Conservation (phyloP, 2,888 invertebrate genomes). For the Parnassius apollo region DNA sequence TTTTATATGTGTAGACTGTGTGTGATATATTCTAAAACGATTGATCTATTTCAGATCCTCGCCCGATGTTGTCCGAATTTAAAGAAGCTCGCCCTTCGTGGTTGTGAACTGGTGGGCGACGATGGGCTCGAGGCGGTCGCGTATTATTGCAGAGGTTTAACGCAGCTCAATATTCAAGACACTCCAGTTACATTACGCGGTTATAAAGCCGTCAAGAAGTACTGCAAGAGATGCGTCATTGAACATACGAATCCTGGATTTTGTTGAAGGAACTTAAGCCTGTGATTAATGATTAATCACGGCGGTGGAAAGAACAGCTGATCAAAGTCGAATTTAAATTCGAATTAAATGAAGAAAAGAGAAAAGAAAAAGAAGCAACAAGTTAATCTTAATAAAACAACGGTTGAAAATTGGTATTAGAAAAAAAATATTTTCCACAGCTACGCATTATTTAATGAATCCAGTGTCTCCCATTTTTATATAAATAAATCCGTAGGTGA, state of each 20-base stretch:
- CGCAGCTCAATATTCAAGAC: constrained; percentile 96
- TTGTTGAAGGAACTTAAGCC: constrained; percentile 77
- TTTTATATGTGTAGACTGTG: too few species aligned
- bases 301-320: too few species aligned
- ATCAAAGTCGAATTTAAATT: too few species aligned
- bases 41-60: constrained; percentile 83
- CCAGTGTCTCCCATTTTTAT: too few species aligned
- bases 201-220: constrained; percentile 94
- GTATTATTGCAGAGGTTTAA: constrained; percentile 93
- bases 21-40: too few species aligned
- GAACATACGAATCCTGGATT: constrained; percentile 98
- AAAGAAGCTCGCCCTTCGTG: constrained; percentile 93
- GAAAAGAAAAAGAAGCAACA: too few species aligned
- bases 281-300: neutral
- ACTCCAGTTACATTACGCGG: constrained; percentile 94
- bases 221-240: constrained; percentile 95
- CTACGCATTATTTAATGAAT: too few species aligned
- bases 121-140: constrained; percentile 91
- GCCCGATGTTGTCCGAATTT: constrained; percentile 95
- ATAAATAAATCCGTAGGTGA: too few species aligned
- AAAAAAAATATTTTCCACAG: too few species aligned
- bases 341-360: too few species aligned
- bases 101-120: constrained; percentile 95
- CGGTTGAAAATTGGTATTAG: too few species aligned
- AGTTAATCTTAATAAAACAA: too few species aligned